Evolutionary conservation across 64 coral and sea anemone genomes (phyloP).

Genomic region (Montipora capricornis): DNA sequence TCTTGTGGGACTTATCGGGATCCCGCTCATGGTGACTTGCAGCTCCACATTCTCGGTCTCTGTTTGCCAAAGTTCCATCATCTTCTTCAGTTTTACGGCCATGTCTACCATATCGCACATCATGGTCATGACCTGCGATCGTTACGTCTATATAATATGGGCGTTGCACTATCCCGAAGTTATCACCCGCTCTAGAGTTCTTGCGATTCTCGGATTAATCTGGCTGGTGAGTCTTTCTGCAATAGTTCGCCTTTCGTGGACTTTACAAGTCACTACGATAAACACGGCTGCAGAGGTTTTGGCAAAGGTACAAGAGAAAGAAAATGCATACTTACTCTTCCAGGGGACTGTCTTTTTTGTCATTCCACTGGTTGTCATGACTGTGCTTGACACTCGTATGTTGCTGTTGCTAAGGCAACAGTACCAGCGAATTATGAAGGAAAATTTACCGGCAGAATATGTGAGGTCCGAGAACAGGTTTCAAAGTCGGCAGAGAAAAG

Average conservation of each 20-base stretch:
- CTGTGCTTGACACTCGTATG: conserved; percentile 51
- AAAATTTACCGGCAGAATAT: conserved; percentile 63
- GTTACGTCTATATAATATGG: conserved; percentile 63
- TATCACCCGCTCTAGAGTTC: conserved; percentile 17
- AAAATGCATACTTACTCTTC: conserved; percentile 10
- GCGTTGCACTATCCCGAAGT: conserved; percentile 41
- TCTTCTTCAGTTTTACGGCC: conserved; percentile 47
- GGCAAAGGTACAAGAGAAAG: not conserved
- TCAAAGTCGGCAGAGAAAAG: conserved; percentile 22
- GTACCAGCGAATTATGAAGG: conserved; percentile 28
- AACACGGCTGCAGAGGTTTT: conserved; percentile 23
- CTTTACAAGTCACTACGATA: too few species aligned
- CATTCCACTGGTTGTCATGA: conserved; percentile 23
- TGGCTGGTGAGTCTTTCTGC: conserved; percentile 39
- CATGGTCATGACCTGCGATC: conserved; percentile 59
- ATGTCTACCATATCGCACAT: conserved; percentile 61
- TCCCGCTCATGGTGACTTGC: conserved; percentile 52
- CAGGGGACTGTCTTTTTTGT: conserved; percentile 29
- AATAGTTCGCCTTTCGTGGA: conserved; percentile 49
- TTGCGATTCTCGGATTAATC: not conserved
- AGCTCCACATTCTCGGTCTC: not conserved
- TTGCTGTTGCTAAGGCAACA: conserved; percentile 39
- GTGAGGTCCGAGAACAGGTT: conserved; percentile 37
- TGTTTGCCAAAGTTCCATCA: conserved; percentile 25
- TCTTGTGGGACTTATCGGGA: conserved; percentile 24